Evolutionary conservation across 2,797 vertebrate genomes (phyloP), one percentile per base, ranked within the genome.

Genomic region (Thamnophis elegans): DNA sequence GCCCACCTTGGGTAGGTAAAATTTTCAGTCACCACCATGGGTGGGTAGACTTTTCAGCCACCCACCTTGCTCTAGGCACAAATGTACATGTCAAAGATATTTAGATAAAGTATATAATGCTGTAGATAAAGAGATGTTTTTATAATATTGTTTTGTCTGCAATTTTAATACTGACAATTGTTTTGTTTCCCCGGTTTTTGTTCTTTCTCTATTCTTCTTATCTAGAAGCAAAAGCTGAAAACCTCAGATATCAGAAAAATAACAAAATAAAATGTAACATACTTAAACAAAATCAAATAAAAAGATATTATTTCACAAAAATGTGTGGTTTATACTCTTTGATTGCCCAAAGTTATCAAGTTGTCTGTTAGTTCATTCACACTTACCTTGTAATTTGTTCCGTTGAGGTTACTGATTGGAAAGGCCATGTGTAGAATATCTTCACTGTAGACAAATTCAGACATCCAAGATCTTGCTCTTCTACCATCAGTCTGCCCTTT

Each of bases 381-480:
- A 97, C 96, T 55, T 97, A 98, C 97, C 97, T 11, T 94, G 88
- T 73, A 94, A 92, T 85, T 87, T 60, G 94, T 95, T 96, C 92
- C 87, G 51, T 0, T 1, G 93, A 93, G 93, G 93, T 7, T 86
- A 93, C 88, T 94, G 94, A 36, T 94, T 95, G 12, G 78, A 96
- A 89, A 91, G 86, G 87, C 87, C 86, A 25, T 47, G 93, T 92
- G 95, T 92, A 92, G 94, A 96, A 90, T 4, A 91, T 68, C 68
- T 91, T 78, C 90, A 93, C 13, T 90, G 51, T 90, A 68, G 90
- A 94, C 94, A 94, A 88, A 14, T 87, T 58, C 89, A 93, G 82
- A n/a, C 89, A 36, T 90, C 90, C 85, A 93, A 94, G 90, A 93
- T 93, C 92, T 95, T 95, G 92, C 26, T 60, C 60, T 86, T 91